Conservation (phyloP, 2,888 invertebrate genomes). For the Sussaba pulchella region DNA sequence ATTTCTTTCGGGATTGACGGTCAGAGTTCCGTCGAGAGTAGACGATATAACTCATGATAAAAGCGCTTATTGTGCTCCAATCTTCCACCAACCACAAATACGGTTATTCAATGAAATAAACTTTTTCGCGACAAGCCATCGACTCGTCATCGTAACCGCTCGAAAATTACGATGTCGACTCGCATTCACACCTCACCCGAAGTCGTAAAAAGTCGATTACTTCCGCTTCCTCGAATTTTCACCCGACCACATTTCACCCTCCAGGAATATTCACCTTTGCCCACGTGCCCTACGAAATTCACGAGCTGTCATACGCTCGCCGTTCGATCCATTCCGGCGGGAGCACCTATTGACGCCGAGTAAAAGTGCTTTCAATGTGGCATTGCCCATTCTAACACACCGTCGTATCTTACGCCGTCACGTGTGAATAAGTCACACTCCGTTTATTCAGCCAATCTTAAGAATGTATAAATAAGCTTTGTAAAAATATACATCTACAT, state of each 20-base stretch:
- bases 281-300: background rate
- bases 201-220: background rate
- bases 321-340: conserved; percentile 24
- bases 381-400: conserved; percentile 25
- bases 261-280: background rate
- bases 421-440: conserved; percentile 10
- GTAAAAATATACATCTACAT: background rate
- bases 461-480: background rate
- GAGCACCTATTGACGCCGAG: background rate
- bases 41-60: too few relatives aligned
- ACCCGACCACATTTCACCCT: background rate
- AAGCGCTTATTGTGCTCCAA: too few relatives aligned
- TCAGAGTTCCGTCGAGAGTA: too few relatives aligned
- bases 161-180: background rate
- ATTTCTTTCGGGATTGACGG: too few relatives aligned
- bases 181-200: background rate
- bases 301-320: conserved; percentile 23
- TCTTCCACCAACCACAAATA: too few relatives aligned
- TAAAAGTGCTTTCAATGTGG: conserved; percentile 30
- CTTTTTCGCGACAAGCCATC: background rate
- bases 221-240: background rate
- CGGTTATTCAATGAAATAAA: background rate
- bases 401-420: background rate
- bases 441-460: conserved; percentile 15
- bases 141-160: conserved; percentile 4